These are phyloP conservation scores for Anthopleura xanthogrammica DNA, from an alignment of 92 coral and sea anemone species.

Conservation along the genomic window DNA sequence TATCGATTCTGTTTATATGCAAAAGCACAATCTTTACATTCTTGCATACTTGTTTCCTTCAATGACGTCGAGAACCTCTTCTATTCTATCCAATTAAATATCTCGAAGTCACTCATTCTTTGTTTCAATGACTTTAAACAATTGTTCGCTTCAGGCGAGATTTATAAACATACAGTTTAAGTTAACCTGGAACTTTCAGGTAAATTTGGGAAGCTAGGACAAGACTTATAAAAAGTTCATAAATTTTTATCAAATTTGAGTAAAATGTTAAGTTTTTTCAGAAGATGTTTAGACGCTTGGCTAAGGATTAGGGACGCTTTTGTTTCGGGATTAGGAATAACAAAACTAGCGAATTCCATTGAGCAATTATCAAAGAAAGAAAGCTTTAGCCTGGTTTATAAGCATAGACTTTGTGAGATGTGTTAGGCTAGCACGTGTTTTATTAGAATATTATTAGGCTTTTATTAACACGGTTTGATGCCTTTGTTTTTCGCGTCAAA, in stretches of 20 bases:
- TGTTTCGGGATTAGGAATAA: background rate
- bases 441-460: background rate
- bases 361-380: background rate
- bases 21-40: constrained; percentile 22
- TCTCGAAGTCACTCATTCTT: background rate
- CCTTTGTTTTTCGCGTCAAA: background rate
- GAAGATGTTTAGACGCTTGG: background rate
- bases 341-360: background rate
- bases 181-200: background rate
- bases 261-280: background rate
- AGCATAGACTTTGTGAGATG: background rate
- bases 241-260: background rate
- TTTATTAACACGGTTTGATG: no score
- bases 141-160: background rate
- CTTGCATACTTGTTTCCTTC: constrained; percentile 15
- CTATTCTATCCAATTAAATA: constrained; percentile 8
- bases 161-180: background rate
- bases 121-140: background rate
- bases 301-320: background rate
- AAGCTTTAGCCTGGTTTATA: background rate
- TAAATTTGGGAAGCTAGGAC: background rate
- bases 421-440: background rate
- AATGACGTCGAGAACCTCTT: constrained; percentile 1
- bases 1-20: background rate
- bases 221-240: no score